Percentiles rank a stretch among this genome's conserved stretches.
Conservation (phyloP, 2,797 vertebrate genomes). For the Leptoclinus maculatus region DNA sequence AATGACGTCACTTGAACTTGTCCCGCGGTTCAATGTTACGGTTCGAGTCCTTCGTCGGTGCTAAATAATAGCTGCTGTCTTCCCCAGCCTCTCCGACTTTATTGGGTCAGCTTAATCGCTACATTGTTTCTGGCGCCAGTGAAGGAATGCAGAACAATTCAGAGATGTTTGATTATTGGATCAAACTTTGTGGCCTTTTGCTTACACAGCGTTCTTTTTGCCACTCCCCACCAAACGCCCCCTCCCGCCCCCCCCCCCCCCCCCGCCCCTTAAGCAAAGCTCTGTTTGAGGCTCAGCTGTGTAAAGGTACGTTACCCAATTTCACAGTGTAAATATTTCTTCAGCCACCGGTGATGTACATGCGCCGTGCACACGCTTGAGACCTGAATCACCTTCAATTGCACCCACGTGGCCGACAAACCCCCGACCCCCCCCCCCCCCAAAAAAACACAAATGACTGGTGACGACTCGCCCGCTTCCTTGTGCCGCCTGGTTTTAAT, state of each 20-base stretch:
- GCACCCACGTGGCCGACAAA: slow-evolving; percentile 33
- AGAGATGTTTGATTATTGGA: slow-evolving; percentile 29
- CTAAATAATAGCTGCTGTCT: background rate
- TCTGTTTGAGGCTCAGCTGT: slow-evolving; percentile 24
- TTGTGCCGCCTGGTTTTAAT: slow-evolving; percentile 20
- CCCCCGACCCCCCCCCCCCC: background rate
- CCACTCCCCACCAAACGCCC: background rate
- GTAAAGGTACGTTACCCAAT: slow-evolving; percentile 54
- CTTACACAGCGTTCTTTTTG: background rate
- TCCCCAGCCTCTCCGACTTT: background rate
- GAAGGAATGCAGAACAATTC: slow-evolving; percentile 33
- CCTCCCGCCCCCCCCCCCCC: background rate
- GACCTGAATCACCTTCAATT: slow-evolving; percentile 49
- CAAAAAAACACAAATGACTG: slow-evolving; percentile 15
- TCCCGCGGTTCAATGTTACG: background rate
- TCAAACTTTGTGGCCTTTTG: background rate
- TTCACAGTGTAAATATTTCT: slow-evolving; percentile 63
- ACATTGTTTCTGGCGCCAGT: slow-evolving; percentile 18
- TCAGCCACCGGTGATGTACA: slow-evolving; percentile 39
- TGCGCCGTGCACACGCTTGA: slow-evolving; percentile 64
- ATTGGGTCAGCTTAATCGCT: slow-evolving; percentile 21
- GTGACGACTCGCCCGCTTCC: slow-evolving; percentile 15
- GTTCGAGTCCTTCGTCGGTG: background rate
- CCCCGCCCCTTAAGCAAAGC: background rate
- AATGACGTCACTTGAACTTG: background rate